Percentiles rank a stretch among this genome's conserved stretches.
Evolutionary conservation across 2,888 invertebrate species (phyloP).

Genomic region (Bibio marci): DNA sequence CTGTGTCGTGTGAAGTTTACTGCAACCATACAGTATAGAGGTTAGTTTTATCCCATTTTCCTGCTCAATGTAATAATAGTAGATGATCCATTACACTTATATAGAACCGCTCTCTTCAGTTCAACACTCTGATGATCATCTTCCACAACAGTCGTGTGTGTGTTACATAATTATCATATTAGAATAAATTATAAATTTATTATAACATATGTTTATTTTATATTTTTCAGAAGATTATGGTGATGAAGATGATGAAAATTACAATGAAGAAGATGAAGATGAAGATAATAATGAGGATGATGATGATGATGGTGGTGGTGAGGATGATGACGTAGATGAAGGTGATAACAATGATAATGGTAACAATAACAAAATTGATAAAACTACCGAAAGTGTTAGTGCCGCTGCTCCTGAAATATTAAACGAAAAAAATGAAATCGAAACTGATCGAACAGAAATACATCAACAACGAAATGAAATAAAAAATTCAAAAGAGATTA

Average conservation of each 20-base stretch:
- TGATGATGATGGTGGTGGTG: conserved; percentile 3
- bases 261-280: conserved; percentile 3
- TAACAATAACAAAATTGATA: background rate
- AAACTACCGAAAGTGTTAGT: background rate
- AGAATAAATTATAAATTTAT: too few species aligned
- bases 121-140: too few species aligned
- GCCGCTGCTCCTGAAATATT: background rate
- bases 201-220: too few species aligned
- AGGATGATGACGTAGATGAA: conserved; percentile 9
- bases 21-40: too few species aligned
- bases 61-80: too few species aligned
- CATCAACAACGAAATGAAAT: background rate
- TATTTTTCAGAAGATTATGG: background rate
- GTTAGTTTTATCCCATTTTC: too few species aligned
- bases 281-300: background rate
- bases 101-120: too few species aligned
- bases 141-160: too few species aligned
- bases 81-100: too few species aligned
- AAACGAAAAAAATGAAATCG: background rate
- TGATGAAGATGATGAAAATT: conserved; percentile 1
- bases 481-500: too few species aligned
- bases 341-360: conserved; percentile 11
- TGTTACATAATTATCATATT: too few species aligned
- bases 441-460: background rate
- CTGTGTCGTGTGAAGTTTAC: too few species aligned